A percentile compares a stretch with the other conserved stretches of the same genome.
Evolutionary conservation across 2,113 vertebrate species (phyloP).

Genomic region (Erythrolamprus reginae): DNA sequence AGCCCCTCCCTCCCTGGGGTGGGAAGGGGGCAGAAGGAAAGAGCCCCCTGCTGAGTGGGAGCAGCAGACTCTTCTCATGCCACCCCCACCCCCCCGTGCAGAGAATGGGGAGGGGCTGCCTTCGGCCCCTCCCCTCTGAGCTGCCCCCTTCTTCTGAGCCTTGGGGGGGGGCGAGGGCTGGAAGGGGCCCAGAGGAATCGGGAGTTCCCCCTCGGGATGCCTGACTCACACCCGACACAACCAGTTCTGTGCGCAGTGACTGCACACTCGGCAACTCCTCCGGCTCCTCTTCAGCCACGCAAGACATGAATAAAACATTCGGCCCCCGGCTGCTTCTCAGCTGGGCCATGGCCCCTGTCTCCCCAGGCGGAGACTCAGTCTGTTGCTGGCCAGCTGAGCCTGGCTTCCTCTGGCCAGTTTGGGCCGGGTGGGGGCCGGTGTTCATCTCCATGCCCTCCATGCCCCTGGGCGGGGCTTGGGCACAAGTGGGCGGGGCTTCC

Average conservation of each 20-base stretch:
- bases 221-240: neutral
- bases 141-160: neutral
- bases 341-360: neutral
- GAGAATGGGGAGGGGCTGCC: neutral
- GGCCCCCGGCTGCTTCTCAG: neutral
- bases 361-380: neutral
- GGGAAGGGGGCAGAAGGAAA: neutral
- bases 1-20: neutral
- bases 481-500: neutral
- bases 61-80: neutral
- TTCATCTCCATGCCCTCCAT: neutral
- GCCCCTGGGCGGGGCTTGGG: neutral
- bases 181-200: neutral
- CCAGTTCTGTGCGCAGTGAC: neutral
- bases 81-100: neutral
- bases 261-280: neutral
- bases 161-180: no score
- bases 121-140: neutral
- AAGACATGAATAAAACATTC: neutral
- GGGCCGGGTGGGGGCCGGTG: neutral
- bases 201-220: neutral
- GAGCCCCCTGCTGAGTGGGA: neutral
- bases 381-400: fast-evolving
- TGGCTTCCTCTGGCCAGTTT: fast-evolving
- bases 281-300: neutral